Evolutionary conservation across 2,113 vertebrate genomes (phyloP).

Genomic region (Onychorhynchus coronatus): DNA sequence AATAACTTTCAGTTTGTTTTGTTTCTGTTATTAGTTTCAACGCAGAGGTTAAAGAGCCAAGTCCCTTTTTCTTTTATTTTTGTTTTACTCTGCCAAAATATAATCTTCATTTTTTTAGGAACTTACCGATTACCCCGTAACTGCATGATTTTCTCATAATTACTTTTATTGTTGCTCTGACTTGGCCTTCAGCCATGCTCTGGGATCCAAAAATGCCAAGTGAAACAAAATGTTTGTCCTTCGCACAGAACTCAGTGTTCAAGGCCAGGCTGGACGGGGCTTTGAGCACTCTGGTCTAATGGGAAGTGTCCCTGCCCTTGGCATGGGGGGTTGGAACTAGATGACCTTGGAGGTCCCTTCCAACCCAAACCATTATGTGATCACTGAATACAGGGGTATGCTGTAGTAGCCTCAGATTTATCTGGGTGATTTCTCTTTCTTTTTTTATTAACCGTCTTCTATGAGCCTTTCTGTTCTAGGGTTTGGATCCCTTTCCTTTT

Average conservation of each 20-base stretch:
- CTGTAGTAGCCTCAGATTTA: not conserved
- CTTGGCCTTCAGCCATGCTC: not conserved
- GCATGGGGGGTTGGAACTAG: not conserved
- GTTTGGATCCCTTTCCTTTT: not conserved
- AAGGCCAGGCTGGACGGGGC: not conserved
- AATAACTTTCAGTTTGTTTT: not conserved
- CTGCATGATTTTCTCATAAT: not conserved
- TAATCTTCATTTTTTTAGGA: not conserved
- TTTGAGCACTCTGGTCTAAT: not conserved
- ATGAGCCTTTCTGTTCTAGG: not conserved
- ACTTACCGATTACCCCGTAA: not conserved
- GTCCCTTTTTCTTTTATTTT: fast-evolving
- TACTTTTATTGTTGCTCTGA: not conserved
- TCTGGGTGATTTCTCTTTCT: not conserved
- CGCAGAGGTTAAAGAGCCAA: not conserved
- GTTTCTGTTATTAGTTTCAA: not conserved
- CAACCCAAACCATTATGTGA: not conserved
- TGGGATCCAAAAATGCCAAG: not conserved
- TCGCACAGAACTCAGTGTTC: not conserved
- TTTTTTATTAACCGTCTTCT: not conserved
- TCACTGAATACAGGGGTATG: not conserved
- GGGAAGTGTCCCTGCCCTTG: not conserved
- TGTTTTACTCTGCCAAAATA: not conserved
- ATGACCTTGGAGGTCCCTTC: not conserved
- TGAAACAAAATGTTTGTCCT: not conserved